Evolutionary conservation across 1,140 invertebrate genomes (phyloP), one percentile per base, ranked within the genome.

Genomic region (Armadillidium nasatum): DNA sequence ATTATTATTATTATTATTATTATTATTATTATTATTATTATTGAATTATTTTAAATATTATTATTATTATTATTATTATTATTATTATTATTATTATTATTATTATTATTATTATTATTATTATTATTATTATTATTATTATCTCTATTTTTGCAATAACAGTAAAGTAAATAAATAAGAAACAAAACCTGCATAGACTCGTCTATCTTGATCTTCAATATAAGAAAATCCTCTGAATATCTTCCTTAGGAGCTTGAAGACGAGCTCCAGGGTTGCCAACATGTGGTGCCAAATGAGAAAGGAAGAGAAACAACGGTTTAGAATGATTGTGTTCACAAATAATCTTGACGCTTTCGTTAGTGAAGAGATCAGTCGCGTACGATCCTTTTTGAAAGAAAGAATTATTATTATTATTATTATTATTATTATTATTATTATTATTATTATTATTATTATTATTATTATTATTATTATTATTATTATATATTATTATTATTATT

Each of bases 241-340:
- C 85, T 23, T 89, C 86, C 81, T 92, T 89, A 0, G 91, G 92
- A 0, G 90, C 93, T 68, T 93, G 91, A 7, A 96, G 85, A 0
- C 91, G 91, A 82, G 91, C 90, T 81, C 92, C 91, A 1, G 79
- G 73, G 74, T 84, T 84, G 0, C 88, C 93, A 2, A 91, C 92
- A 85, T 96, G 94, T 2, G 93, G 91, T 0, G 94, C 93, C 0
- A 91, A 90, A 84, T 96, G 93, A 0, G 92, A 90, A 22, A 96
- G 83, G 83, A 94, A 94, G 0, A 96, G 86, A 83, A 96, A 96
- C 50, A 96, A 83, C 0, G 94, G 93, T 44, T 87, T 84, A 4
- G 85, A 86, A 0, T 81, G 81, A 78, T 93, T 89, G 83, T 95
- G 93, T 0, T 85, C 82, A 0, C 87, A 80, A 74, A 96, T 94